A percentile compares a stretch with the other conserved stretches of the same genome.
These are phyloP conservation scores for Maconellicoccus hirsutus DNA, from an alignment of 1,140 invertebrate genomes.

Conservation along the genomic window DNA sequence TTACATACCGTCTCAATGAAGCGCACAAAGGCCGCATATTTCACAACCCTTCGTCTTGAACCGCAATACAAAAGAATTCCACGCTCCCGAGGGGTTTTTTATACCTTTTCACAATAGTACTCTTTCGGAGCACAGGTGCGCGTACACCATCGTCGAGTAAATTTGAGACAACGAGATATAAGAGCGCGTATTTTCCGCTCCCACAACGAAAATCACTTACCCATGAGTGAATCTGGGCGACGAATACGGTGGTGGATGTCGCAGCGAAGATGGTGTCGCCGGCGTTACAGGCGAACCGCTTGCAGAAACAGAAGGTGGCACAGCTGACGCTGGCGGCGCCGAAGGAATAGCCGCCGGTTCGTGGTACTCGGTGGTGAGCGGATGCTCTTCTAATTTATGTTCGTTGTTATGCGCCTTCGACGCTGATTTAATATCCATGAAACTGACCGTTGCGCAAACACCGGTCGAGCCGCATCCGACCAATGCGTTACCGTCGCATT, in stretches of 20 bases:
- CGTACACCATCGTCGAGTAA: too few species aligned
- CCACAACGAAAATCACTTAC: slow-evolving; percentile 24
- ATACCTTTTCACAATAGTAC: too few species aligned
- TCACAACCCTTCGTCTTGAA: too few species aligned
- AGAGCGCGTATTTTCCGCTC: too few species aligned
- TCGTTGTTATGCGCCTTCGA: slow-evolving; percentile 82
- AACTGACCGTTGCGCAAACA: slow-evolving; percentile 73
- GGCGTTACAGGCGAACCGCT: background rate
- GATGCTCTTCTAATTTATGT: slow-evolving; percentile 73
- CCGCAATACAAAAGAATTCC: too few species aligned
- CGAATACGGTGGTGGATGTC: slow-evolving; percentile 22
- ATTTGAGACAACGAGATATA: too few species aligned
- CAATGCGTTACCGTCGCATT: slow-evolving; percentile 42
- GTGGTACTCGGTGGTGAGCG: slow-evolving; percentile 84
- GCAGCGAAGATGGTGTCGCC: slow-evolving; percentile 13
- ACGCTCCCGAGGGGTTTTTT: too few species aligned
- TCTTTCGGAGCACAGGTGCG: too few species aligned
- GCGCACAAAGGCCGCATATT: too few species aligned
- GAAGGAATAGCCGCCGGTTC: slow-evolving; percentile 60
- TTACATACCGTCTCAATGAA: too few species aligned
- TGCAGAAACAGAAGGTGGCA: slow-evolving; percentile 24
- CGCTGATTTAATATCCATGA: slow-evolving; percentile 93
- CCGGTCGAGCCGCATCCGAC: slow-evolving; percentile 33
- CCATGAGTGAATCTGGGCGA: slow-evolving; percentile 29
- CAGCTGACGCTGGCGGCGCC: slow-evolving; percentile 31